Evolutionary conservation across 2,113 vertebrate species (phyloP), one percentile per base, ranked within the genome.

Genomic region (Lagenorhynchus albirostris): DNA sequence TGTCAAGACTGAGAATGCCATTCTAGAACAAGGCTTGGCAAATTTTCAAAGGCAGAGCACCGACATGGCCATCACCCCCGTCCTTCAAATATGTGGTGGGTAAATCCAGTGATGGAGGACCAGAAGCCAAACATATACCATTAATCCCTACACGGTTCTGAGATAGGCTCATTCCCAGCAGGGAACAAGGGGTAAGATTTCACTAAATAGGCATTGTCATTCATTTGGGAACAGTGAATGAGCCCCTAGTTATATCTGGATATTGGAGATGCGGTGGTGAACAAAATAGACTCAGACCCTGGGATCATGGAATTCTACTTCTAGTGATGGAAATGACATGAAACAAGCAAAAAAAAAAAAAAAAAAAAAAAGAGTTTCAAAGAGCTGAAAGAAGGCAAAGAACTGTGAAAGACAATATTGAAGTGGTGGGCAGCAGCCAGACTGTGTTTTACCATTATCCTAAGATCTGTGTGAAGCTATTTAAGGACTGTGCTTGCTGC

Each of bases 41-140:
- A 55, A 33, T 91, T 94, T 86, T 67, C 53, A 29, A 93, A 74
- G 25, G 14, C 36, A 89, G 25, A 89, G 3, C 18, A 74, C 8
- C 25, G n/a, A 0, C 18, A 18, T 6, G 26, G 18, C 33, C 23
- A n/a, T 10, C 6, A 50, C 3, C 4, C 11, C 20, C 55, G 3
- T 87, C 36, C 44, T 88, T 74, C 13, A 33, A 41, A 31, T 21
- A 9, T 20, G 1, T 67, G 7, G 2, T 21, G 14, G 3, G 1
- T 50, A 18, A 68, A 6, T 18, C 10, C 44, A 41, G 11, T 4
- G 65, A 53, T 3, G 6, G 67, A 36, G 58, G n/a, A 55, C 13
- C 14, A 73, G 18, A 18, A 9, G 9, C 36, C 33, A 47, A 68
- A 23, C 26, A 26, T 12, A 15, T 41, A 26, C 36, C 17, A 58